phyloP scores from a whole-genome alignment of 2,888 invertebrate species.

The Pycnomerus fuliginosus region DNA sequence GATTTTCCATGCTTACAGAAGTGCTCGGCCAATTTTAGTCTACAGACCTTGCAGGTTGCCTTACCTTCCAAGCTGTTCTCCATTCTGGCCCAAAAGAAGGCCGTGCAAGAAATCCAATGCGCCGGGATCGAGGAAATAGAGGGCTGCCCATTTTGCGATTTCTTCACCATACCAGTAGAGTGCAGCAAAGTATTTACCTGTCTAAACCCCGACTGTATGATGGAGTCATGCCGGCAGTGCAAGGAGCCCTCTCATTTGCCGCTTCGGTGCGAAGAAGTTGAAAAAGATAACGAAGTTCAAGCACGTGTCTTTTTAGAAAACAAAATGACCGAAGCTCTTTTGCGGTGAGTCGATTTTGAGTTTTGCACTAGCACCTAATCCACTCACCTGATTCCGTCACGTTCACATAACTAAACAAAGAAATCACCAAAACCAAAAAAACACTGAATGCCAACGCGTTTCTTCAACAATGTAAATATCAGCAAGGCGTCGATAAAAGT shows the following conservation, averaged over 20 bases:
- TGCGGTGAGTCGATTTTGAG: too few relatives aligned
- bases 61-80: conserved; percentile 53
- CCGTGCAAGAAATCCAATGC: conserved; percentile 55
- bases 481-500: too few relatives aligned
- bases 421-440: too few relatives aligned
- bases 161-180: conserved; percentile 54
- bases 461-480: too few relatives aligned
- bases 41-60: conserved; percentile 46
- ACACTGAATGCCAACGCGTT: too few relatives aligned
- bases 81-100: conserved; percentile 53
- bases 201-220: conserved; percentile 59
- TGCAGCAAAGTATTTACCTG: conserved; percentile 56
- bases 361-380: too few relatives aligned
- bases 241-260: conserved; percentile 58
- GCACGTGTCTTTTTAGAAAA: conserved; percentile 56
- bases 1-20: conserved; percentile 53
- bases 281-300: conserved; percentile 50
- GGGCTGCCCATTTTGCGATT: conserved; percentile 61
- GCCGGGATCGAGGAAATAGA: conserved; percentile 59
- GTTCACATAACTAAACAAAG: too few relatives aligned
- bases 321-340: conserved; percentile 56
- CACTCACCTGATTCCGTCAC: too few relatives aligned
- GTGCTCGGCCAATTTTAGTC: conserved; percentile 46
- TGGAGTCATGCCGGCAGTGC: conserved; percentile 58
- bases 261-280: conserved; percentile 54